Conservation (phyloP, 2,113 vertebrate genomes). For the Odocoileus virginianus region DNA sequence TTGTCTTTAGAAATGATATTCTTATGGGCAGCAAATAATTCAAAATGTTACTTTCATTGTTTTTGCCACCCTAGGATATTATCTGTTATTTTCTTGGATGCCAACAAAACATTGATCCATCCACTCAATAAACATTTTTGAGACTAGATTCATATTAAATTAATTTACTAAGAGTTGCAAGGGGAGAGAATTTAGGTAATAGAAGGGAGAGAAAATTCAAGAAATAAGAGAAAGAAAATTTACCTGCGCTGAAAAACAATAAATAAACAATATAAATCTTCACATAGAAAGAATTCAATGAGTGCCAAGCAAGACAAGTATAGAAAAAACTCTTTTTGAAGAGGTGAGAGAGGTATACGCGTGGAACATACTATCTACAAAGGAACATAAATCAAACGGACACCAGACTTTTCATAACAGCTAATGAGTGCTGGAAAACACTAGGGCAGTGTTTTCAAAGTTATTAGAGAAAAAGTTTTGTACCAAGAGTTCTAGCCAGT, state of each 20-base stretch:
- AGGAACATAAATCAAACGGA: neutral
- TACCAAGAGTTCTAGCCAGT: neutral
- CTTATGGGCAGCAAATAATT: neutral
- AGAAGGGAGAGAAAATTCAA: neutral
- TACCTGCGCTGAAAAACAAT: neutral
- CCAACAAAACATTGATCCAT: neutral
- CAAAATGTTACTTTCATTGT: neutral
- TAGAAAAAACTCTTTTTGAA: neutral
- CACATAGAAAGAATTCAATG: neutral
- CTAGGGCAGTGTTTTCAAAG: neutral
- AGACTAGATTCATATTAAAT: neutral
- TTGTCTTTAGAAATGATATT: neutral
- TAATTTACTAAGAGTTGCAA: neutral
- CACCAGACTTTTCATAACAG: neutral
- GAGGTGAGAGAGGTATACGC: neutral
- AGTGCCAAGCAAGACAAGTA: neutral
- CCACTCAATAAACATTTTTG: neutral
- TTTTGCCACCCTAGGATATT: neutral
- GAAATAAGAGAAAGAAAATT: neutral
- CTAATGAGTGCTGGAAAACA: neutral
- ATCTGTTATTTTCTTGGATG: neutral
- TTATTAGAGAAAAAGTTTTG: neutral
- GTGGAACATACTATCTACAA: neutral
- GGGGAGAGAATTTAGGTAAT: neutral
- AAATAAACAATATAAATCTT: neutral